phyloP scores from a whole-genome alignment of 1,140 invertebrate species.

The Bombus balteatus region DNA sequence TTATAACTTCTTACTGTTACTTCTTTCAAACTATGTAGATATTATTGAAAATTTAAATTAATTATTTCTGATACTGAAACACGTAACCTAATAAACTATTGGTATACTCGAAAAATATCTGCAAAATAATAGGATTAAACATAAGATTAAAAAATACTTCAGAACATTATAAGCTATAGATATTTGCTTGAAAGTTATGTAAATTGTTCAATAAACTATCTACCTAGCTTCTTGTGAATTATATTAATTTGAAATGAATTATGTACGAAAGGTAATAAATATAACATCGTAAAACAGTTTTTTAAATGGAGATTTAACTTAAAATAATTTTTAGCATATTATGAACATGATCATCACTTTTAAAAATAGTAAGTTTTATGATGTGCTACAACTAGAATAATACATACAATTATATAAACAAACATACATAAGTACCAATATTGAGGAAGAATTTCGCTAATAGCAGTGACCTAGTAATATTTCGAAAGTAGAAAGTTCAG shows the following conservation, averaged over 20 bases:
- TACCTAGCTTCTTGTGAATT: not conserved
- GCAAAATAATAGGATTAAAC: too few species aligned
- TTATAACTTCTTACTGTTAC: not conserved
- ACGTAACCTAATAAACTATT: not conserved
- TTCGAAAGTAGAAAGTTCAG: slow-evolving; percentile 47
- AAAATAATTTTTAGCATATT: not conserved
- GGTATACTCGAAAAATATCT: not conserved
- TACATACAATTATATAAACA: not conserved
- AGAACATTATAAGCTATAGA: too few species aligned
- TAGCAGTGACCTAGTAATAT: slow-evolving; percentile 19
- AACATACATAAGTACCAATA: not conserved
- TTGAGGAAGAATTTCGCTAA: not conserved
- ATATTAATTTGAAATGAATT: too few species aligned
- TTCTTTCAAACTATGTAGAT: not conserved
- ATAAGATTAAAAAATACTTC: not conserved
- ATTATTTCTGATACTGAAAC: not conserved
- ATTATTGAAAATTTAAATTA: not conserved
- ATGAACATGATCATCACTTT: not conserved
- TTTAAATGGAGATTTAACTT: not conserved
- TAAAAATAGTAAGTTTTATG: not conserved
- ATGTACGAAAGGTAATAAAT: too few species aligned
- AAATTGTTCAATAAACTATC: not conserved
- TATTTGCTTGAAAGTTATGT: not conserved
- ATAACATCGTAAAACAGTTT: too few species aligned
- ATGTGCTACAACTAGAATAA: not conserved